phyloP scores from a whole-genome alignment of 2,797 vertebrate genomes.

The Etheostoma perlongum region DNA sequence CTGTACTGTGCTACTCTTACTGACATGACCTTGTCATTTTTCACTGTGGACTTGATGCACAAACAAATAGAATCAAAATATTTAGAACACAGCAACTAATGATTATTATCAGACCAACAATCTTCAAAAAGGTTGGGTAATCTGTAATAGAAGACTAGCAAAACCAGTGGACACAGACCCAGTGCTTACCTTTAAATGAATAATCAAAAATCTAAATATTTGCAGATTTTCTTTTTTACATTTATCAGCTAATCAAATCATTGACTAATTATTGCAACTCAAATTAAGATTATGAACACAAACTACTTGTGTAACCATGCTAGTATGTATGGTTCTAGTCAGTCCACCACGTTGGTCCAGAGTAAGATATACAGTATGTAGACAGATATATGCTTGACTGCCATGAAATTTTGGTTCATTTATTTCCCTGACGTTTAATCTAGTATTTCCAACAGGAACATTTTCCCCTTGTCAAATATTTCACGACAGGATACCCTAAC shows the following conservation, averaged over 20 bases:
- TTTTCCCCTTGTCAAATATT: too few relatives aligned
- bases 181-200: not conserved
- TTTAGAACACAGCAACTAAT: not conserved
- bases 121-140: not conserved
- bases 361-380: too few relatives aligned
- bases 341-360: not conserved
- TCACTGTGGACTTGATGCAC: not conserved
- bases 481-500: too few relatives aligned
- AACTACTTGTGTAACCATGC: not conserved
- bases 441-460: too few relatives aligned
- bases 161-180: not conserved
- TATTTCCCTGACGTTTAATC: too few relatives aligned
- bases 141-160: not conserved
- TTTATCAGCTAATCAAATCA: not conserved
- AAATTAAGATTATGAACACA: not conserved
- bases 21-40: not conserved
- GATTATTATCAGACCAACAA: not conserved
- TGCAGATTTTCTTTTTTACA: not conserved
- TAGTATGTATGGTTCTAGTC: not conserved
- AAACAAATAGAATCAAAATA: not conserved
- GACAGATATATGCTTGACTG: too few relatives aligned
- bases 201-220: not conserved
- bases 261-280: too few relatives aligned
- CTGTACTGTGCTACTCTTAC: not conserved
- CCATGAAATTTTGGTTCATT: too few relatives aligned